Evolutionary conservation across 2,113 vertebrate genomes (phyloP), one percentile per base, ranked within the genome.

Genomic region (Lasiurus borealis): DNA sequence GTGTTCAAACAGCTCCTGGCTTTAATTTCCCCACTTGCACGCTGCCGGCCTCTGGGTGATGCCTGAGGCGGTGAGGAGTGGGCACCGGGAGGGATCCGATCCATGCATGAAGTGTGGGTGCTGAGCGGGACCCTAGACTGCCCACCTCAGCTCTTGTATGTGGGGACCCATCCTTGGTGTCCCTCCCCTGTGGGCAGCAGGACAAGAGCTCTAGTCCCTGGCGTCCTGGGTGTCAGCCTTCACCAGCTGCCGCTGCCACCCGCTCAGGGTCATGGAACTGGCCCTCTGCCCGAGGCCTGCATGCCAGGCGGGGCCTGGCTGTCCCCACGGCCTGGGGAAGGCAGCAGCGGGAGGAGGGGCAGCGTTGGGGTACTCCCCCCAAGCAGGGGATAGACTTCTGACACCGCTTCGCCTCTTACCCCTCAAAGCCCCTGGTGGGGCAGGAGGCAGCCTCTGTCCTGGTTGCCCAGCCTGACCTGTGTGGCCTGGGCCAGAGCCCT

Each of bases 151-250:
- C 46, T 12, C 46, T 18, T 4, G 3, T 18, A 13, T 9, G 23
- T 12, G 36, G 46, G 57, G 44, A 31, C 66, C 4, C 0, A 0
- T 40, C 25, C 13, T 16, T 0, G 0, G 59, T 29, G 31, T 72
- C 36, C 36, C 57, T 72, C 36, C 36, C 57, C 23, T 8, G 8
- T 21, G 3, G 62, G 18, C 64, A 29, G 19, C 72, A 62, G 27
- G 68, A 36, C 0, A 2, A 36, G 40, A 21, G 16, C 52, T 8
- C 75, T 14, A 1, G 73, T 27, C 36, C 31, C 59, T 5, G 48
- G 50, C 3, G 2, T 29, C 16, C 72, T 12, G 2, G 0, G 14
- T 16, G 18, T 29, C 36, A 2, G 0, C 68, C 31, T 44, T 21
- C 7, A 36, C 48, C 78, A 18, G 31, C 69, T 6, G 0, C 80